A percentile compares a stretch with the other conserved stretches of the same genome.
These are phyloP conservation scores for Trachops cirrhosus DNA, from an alignment of 2,797 vertebrate genomes.

Conservation along the genomic window DNA sequence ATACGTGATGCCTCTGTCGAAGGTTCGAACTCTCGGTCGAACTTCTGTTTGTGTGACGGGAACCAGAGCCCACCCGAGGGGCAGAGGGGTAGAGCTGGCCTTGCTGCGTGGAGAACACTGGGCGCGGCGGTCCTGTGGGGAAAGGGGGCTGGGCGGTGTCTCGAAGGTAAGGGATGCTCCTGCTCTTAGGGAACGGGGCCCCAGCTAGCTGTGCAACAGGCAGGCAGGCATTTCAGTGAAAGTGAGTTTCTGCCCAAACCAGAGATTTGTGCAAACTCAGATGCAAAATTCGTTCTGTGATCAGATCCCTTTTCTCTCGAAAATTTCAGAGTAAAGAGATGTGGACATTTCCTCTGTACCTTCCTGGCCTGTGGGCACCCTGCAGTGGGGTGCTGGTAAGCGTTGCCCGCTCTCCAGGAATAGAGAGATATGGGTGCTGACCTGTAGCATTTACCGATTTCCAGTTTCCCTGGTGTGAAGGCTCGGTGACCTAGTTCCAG, in stretches of 20 bases:
- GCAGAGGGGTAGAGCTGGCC: not conserved
- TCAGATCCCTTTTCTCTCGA: not conserved
- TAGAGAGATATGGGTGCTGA: not conserved
- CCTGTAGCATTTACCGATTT: not conserved
- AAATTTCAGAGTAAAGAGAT: not conserved
- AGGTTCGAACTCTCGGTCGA: not conserved
- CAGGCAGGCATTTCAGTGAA: not conserved
- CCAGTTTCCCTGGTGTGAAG: not conserved
- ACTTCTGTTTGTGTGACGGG: not conserved
- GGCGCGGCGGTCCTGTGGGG: not conserved
- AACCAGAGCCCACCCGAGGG: not conserved
- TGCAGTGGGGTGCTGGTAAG: not conserved
- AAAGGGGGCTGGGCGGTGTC: not conserved
- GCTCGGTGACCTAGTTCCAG: not conserved
- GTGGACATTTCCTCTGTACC: not conserved
- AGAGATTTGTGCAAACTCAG: not conserved
- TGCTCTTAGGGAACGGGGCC: not conserved
- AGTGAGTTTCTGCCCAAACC: not conserved
- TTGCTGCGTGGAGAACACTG: too few species aligned
- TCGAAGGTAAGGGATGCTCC: accelerated
- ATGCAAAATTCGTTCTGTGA: not conserved
- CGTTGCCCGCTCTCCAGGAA: not conserved
- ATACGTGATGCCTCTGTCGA: not conserved
- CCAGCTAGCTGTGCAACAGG: not conserved
- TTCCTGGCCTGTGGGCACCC: not conserved